A percentile compares a stretch with the other conserved stretches of the same genome.
Conservation (phyloP, 2,113 vertebrate species). For the human region GRCh38 chr16:26509501-26510000, state of each 20-base stretch:
- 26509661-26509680: not conserved
- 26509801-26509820: too few species aligned
- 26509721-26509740: not conserved
- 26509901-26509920: not conserved
- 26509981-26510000: too few species aligned
- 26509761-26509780: not conserved
- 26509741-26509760: not conserved
- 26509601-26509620: not conserved
- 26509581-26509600: not conserved
- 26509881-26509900: not conserved
- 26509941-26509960: too few species aligned
- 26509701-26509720: not conserved
- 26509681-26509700: not conserved
- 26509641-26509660: not conserved
- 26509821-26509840: rapidly evolving
- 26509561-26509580: not conserved
- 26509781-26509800: rapidly evolving
- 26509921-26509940: not conserved
- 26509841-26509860: not conserved
- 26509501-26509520: not conserved
- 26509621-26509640: not conserved
- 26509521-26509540: not conserved
- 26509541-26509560: not conserved
- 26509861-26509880: rapidly evolving
- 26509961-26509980: too few species aligned